Evolutionary conservation across 2,888 invertebrate species (phyloP).

Genomic region (Linnaemya vulpina): DNA sequence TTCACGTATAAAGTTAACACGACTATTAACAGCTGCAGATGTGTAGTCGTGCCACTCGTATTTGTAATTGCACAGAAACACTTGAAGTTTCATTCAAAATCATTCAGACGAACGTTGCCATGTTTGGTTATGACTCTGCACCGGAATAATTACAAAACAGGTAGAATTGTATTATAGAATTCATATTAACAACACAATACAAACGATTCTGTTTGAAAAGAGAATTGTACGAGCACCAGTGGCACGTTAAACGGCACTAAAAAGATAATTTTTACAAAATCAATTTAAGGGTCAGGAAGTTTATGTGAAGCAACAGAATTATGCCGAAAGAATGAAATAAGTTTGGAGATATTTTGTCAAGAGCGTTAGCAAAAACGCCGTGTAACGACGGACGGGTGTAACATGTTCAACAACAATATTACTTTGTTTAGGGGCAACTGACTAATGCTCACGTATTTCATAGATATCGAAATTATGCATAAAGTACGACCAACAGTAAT

Average conservation of each 20-base stretch:
- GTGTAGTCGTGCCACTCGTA: background rate
- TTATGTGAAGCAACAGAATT: too few species aligned
- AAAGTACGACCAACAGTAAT: background rate
- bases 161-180: conserved; percentile 28
- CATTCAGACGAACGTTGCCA: conserved; percentile 18
- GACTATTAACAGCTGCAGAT: conserved; percentile 21
- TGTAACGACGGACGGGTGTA: background rate
- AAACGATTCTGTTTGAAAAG: background rate
- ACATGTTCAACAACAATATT: background rate
- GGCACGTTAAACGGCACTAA: background rate
- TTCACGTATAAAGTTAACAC: background rate
- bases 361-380: background rate
- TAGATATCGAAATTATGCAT: conserved; percentile 22
- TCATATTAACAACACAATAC: conserved; percentile 4
- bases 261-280: background rate
- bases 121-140: conserved; percentile 11
- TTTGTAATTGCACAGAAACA: conserved; percentile 34
- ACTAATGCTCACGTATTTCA: background rate
- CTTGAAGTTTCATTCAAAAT: conserved; percentile 34
- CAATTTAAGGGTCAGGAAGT: too few species aligned
- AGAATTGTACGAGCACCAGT: background rate
- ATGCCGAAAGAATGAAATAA: too few species aligned
- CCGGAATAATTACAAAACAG: conserved; percentile 28
- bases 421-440: conserved; percentile 8
- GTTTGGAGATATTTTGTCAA: too few species aligned